Evolutionary conservation across 2,797 vertebrate species (phyloP).

Genomic region (Todus mexicanus): DNA sequence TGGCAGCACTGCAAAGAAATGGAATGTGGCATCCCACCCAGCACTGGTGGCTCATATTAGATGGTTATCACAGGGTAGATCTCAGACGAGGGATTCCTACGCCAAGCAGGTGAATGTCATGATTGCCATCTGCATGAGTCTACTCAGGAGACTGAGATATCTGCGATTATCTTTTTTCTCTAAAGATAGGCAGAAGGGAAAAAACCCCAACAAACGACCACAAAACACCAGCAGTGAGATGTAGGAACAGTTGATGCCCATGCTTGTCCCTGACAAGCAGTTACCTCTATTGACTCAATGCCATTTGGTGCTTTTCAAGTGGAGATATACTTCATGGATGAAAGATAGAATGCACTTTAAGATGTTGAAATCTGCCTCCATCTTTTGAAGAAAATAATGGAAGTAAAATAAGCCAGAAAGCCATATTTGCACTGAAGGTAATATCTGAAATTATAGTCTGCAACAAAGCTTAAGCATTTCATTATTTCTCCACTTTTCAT

Average conservation of each 20-base stretch:
- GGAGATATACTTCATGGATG: not conserved
- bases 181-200: not conserved
- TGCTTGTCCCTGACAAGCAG: not conserved
- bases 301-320: not conserved
- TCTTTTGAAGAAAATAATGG: not conserved
- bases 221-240: not conserved
- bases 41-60: fast-evolving
- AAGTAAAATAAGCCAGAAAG: not conserved
- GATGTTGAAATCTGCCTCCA: not conserved
- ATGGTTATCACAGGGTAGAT: not conserved
- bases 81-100: not conserved
- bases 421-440: not conserved
- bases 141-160: not conserved
- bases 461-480: not conserved
- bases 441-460: not conserved
- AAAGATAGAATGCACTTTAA: not conserved
- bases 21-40: not conserved
- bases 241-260: not conserved
- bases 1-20: fast-evolving
- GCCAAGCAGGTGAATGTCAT: fast-evolving
- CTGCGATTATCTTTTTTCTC: not conserved
- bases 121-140: not conserved
- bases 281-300: not conserved
- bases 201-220: not conserved
- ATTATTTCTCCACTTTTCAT: not conserved